phyloP scores from a whole-genome alignment of 2,888 invertebrate genomes.

The Noctua pronuba region DNA sequence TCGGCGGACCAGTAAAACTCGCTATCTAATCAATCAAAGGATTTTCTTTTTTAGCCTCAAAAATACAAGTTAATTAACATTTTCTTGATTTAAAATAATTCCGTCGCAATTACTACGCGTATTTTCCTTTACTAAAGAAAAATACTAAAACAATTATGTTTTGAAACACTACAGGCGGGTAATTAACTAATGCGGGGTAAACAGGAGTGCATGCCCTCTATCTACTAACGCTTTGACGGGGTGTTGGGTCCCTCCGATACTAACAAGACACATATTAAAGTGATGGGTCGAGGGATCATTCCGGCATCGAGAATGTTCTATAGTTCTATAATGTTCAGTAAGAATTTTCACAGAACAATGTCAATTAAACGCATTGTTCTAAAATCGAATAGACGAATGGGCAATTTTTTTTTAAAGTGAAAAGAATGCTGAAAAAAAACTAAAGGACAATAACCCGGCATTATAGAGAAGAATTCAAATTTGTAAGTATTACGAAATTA shows the following conservation, averaged over 20 bases:
- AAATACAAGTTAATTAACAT: neutral
- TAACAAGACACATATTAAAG: constrained; percentile 36
- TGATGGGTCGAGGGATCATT: constrained; percentile 17
- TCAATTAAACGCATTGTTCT: neutral
- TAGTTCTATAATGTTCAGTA: neutral
- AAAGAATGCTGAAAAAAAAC: neutral
- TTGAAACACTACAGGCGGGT: neutral
- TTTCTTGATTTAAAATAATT: neutral
- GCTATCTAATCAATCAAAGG: neutral
- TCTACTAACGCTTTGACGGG: constrained; percentile 39
- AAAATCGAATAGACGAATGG: neutral
- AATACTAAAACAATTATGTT: neutral
- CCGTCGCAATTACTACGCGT: neutral
- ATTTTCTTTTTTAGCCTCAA: neutral
- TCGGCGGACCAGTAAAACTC: no score
- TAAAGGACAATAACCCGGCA: neutral
- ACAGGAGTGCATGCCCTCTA: constrained; percentile 31
- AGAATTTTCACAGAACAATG: neutral
- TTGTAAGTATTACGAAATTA: neutral
- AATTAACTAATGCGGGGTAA: neutral
- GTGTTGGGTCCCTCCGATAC: constrained; percentile 54
- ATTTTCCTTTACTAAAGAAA: neutral
- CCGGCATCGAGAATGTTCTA: constrained; percentile 21
- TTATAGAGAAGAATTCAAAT: neutral
- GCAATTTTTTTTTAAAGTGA: neutral